Percentiles rank a stretch among this genome's conserved stretches.
Evolutionary conservation across 2,797 vertebrate genomes (phyloP).

Genomic region (Hippocampus kuda): DNA sequence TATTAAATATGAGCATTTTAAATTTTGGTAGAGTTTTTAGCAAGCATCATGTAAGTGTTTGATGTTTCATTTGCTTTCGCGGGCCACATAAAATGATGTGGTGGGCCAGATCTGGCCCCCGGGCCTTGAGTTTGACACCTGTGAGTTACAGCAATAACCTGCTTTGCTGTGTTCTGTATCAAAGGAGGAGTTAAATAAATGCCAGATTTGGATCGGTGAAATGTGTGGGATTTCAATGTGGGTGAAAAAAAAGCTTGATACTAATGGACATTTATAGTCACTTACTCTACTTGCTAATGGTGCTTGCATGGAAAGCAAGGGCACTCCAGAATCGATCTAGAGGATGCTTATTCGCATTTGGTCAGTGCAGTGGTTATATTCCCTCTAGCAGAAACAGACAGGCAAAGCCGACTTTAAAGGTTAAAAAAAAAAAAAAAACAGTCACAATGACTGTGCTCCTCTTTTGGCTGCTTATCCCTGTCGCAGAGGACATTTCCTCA

Average conservation of each 20-base stretch:
- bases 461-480: slow-evolving; percentile 14
- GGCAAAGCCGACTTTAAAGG: background rate
- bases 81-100: too few species aligned
- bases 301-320: background rate
- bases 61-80: too few species aligned
- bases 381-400: background rate
- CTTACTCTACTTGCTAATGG: background rate
- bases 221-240: too few species aligned
- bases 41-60: too few species aligned
- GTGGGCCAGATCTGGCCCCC: too few species aligned
- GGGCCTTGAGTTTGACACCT: too few species aligned
- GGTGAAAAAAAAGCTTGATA: too few species aligned
- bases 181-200: background rate
- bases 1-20: too few species aligned
- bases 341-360: background rate
- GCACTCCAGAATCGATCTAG: background rate
- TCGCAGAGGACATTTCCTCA: slow-evolving; percentile 17
- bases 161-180: too few species aligned
- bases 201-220: too few species aligned
- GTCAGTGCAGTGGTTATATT: background rate
- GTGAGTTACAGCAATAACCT: too few species aligned
- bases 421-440: slow-evolving; percentile 2
- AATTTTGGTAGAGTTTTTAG: too few species aligned
- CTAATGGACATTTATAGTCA: background rate
- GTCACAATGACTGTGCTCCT: slow-evolving; percentile 6